phyloP scores from a whole-genome alignment of 1,140 invertebrate species.

The Drosophila virilis region DNA sequence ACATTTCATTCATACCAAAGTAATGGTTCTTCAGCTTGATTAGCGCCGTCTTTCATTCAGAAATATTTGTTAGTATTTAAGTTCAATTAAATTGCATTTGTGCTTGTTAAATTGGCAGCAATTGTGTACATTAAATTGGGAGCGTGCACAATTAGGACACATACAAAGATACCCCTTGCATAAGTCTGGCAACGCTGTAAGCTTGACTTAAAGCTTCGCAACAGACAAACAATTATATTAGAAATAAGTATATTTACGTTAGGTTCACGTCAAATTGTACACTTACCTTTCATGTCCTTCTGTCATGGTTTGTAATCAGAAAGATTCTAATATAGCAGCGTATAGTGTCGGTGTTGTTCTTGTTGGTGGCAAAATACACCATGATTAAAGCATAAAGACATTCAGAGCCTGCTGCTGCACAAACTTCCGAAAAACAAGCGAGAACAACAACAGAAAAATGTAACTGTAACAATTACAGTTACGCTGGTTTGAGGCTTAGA shows the following conservation, averaged over 20 bases:
- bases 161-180: neutral
- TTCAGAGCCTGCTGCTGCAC: slow-evolving; percentile 85
- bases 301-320: slow-evolving; percentile 90
- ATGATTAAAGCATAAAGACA: slow-evolving; percentile 89
- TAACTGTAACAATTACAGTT: slow-evolving; percentile 28
- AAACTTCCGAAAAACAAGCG: slow-evolving; percentile 67
- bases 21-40: slow-evolving; percentile 13
- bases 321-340: slow-evolving; percentile 89
- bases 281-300: slow-evolving; percentile 90
- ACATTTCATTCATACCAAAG: slow-evolving; percentile 59
- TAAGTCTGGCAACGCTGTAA: slow-evolving; percentile 38
- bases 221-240: neutral
- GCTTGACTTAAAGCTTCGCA: slow-evolving; percentile 16
- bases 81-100: slow-evolving; percentile 31
- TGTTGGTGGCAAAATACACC: slow-evolving; percentile 87
- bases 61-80: slow-evolving; percentile 26
- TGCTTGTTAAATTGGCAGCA: slow-evolving; percentile 35
- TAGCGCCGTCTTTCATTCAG: slow-evolving; percentile 35
- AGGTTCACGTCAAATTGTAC: neutral
- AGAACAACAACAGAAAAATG: slow-evolving; percentile 48
- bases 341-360: slow-evolving; percentile 85
- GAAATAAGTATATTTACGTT: neutral
- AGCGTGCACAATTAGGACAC: slow-evolving; percentile 30
- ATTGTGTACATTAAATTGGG: slow-evolving; percentile 39
- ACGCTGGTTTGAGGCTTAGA: slow-evolving; percentile 1